Base-by-base conservation (phyloP, 2,888 invertebrate species). In the Dryomyza anilis region DNA sequence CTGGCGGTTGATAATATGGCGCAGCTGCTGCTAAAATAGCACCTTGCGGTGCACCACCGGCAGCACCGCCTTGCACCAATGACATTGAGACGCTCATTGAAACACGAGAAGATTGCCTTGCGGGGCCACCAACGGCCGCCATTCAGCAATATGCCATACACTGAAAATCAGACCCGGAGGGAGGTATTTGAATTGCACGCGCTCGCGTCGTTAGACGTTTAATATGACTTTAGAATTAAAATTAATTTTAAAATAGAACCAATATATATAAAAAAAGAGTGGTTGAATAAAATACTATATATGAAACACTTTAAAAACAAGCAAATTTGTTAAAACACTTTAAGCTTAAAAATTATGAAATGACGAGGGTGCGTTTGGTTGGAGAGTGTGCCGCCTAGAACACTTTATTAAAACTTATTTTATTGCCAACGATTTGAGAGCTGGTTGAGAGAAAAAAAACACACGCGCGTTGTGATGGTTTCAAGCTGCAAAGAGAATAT, bases 1-100 rank as follows among this genome's bases (percentile, higher is more conserved):
- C 88, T 82, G 89, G 89, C 83, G 89, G 87, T 81, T 89, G 89
- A 83, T 90, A 90, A 82, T 89, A 90, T 84, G 89, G 89, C 84
- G 89, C 88, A 84, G 89, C 89, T 78, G 89, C 89, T 81, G 89
- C 89, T 84, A 90, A 88, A 84, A 88, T 88, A 83, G 88, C 87
- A 84, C 86, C 89, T 76, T 85, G 87, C 85, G 89, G 87, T 84
- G 89, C 87, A 85, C 89, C 88, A 86, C 88, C 86, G 79, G 85
- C 86, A 85, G 89, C 81, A 77, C 81, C 81, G 85, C 90, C 90
- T 87, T 90, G 90, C 85, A 86, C 86, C 77, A 86, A 80, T 81
- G 81, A 84, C 91, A 91, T 91, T 83, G 92, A 92, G 86, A 92
- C 92, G 87, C 92, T 92, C 92, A 92, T 92, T 86, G 92, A 91